A percentile compares a stretch with the other conserved stretches of the same genome.
These are phyloP conservation scores for Lasiommata megera DNA, from an alignment of 2,888 invertebrate genomes.

Conservation along the genomic window DNA sequence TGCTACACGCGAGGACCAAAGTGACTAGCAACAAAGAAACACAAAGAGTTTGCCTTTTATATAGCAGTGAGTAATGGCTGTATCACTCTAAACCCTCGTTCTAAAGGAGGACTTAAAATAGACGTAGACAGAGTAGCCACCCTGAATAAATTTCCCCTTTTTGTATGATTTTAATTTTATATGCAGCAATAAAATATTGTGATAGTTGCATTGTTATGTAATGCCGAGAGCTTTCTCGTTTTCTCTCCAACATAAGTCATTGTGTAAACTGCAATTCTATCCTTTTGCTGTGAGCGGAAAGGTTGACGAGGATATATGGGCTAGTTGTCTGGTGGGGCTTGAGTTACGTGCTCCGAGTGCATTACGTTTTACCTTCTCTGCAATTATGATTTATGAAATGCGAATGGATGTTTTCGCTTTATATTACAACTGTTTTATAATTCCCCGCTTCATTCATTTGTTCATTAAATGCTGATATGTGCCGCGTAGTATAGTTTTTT, in stretches of 20 bases:
- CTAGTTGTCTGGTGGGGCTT: conserved; percentile 56
- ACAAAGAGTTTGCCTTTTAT: conserved; percentile 32
- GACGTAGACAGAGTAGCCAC: conserved; percentile 20
- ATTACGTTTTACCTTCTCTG: conserved; percentile 17
- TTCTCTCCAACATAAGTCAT: conserved; percentile 7
- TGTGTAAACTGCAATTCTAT: conserved; percentile 20
- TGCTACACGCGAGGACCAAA: conserved; percentile 20
- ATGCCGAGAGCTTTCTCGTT: conserved; percentile 8
- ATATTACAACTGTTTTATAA: too few relatives aligned
- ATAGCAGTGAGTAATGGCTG: conserved; percentile 27
- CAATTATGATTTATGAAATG: conserved; percentile 15
- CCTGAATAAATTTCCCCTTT: conserved; percentile 16
- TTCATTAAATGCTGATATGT: too few relatives aligned
- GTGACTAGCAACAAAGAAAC: conserved; percentile 29
- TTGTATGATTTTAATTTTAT: conserved; percentile 18
- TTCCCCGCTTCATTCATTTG: too few relatives aligned
- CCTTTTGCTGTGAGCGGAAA: conserved; percentile 24
- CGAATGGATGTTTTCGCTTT: too few relatives aligned
- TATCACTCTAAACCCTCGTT: conserved; percentile 28
- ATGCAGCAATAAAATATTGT: conserved; percentile 19
- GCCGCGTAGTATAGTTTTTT: too few relatives aligned
- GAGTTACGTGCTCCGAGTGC: conserved; percentile 47
- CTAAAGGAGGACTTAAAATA: conserved; percentile 24
- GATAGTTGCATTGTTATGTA: conserved; percentile 12
- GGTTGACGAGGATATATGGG: conserved; percentile 54